A percentile compares a stretch with the other conserved stretches of the same genome.
Evolutionary conservation across 2,888 invertebrate genomes (phyloP).

Genomic region (Salticus scenicus): DNA sequence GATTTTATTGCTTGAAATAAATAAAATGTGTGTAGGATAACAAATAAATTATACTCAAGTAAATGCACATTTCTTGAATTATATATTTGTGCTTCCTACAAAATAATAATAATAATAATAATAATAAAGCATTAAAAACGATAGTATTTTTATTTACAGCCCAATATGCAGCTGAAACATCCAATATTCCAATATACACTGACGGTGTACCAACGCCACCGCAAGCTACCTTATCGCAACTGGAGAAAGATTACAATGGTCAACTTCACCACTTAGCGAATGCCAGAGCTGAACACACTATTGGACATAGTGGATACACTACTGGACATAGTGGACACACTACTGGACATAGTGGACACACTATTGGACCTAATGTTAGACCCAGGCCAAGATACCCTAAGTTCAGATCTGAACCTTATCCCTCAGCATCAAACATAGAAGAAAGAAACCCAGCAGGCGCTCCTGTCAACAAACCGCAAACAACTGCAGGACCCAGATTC

Average conservation of each 20-base stretch:
- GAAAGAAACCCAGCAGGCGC: slow-evolving; percentile 7
- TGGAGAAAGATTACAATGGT: slow-evolving; percentile 45
- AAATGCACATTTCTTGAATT: too few relatives aligned
- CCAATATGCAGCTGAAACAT: slow-evolving; percentile 7
- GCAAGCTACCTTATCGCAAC: slow-evolving; percentile 39
- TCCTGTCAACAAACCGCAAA: neutral
- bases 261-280: slow-evolving; percentile 18
- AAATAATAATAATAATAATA: too few relatives aligned
- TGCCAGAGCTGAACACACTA: neutral
- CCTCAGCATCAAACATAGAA: slow-evolving; percentile 26
- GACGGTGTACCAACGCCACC: slow-evolving; percentile 41
- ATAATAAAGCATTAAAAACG: too few relatives aligned
- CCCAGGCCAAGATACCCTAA: neutral
- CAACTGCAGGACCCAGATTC: neutral
- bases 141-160: too few relatives aligned
- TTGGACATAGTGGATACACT: too few relatives aligned
- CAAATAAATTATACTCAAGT: too few relatives aligned
- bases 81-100: too few relatives aligned
- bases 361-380: neutral
- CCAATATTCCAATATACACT: slow-evolving; percentile 35
- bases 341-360: neutral
- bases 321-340: too few relatives aligned
- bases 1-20: too few relatives aligned
- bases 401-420: slow-evolving; percentile 23
- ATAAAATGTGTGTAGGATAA: too few relatives aligned